A percentile compares a stretch with the other conserved stretches of the same genome.
phyloP scores from a whole-genome alignment of 2,113 vertebrate genomes.

The Engystomops pustulosus region DNA sequence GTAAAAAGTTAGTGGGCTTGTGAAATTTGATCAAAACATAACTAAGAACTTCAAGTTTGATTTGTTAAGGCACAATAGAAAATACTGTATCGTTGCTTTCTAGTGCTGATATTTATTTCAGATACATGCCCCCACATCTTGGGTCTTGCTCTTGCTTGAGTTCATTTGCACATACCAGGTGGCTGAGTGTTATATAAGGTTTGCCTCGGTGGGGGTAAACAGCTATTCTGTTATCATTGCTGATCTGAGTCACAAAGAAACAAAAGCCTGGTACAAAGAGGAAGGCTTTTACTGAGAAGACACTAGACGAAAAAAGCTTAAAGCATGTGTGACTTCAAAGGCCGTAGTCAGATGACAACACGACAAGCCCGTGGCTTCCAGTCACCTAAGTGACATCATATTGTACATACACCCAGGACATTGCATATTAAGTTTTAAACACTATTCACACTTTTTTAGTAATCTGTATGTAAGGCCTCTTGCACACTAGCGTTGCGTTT shows the following conservation, averaged over 20 bases:
- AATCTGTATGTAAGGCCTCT: too few species aligned
- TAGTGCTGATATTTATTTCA: neutral
- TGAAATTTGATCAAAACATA: too few species aligned
- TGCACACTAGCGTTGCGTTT: too few species aligned
- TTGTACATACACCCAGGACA: neutral
- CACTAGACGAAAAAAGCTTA: neutral
- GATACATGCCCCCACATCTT: neutral
- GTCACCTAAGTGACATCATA: neutral
- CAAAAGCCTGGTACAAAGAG: conserved; percentile 15
- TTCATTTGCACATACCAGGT: neutral
- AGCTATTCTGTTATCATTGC: neutral
- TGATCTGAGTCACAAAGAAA: conserved; percentile 25
- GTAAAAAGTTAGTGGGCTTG: too few species aligned
- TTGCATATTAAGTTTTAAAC: too few species aligned
- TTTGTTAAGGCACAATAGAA: too few species aligned
- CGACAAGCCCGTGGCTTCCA: neutral
- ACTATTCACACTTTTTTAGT: too few species aligned
- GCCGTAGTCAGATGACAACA: neutral
- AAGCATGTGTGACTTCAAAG: conserved; percentile 37
- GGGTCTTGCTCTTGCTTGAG: neutral
- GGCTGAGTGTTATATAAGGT: neutral
- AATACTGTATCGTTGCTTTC: neutral
- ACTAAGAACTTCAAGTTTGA: too few species aligned
- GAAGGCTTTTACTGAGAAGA: conserved; percentile 32
- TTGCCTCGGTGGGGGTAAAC: neutral